Conservation (phyloP, 2,113 vertebrate genomes). For the human region GRCh38 chr11:59441001-59441500, state of each 20-base stretch:
- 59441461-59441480: background rate
- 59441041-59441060: background rate
- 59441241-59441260: background rate
- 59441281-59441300: background rate
- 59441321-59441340: background rate
- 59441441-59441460: background rate
- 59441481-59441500: background rate
- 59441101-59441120: background rate
- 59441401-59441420: background rate
- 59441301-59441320: background rate
- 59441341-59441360: background rate
- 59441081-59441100: background rate
- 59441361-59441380: background rate
- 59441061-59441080: background rate
- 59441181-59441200: background rate
- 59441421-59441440: background rate
- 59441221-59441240: background rate
- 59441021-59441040: background rate
- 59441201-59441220: background rate
- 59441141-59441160: background rate
- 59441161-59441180: background rate
- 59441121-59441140: background rate
- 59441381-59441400: background rate
- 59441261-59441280: background rate
- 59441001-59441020: background rate